Evolutionary conservation across 1,140 invertebrate genomes (phyloP).

Genomic region (Wasmannia auropunctata): DNA sequence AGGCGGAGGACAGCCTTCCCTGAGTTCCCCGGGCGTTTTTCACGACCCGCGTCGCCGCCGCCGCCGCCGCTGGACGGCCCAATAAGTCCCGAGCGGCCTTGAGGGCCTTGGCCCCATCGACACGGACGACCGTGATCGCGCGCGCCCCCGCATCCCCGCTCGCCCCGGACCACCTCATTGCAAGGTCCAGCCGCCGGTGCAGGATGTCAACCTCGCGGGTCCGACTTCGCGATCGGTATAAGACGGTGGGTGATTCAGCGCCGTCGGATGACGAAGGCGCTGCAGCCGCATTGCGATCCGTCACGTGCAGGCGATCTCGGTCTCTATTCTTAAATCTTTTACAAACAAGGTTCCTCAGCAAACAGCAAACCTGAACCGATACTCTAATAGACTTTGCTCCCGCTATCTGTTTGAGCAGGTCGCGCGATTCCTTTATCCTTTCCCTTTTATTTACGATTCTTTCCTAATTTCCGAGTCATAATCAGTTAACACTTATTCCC

Average conservation of each 20-base stretch:
- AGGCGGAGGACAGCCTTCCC: conserved; percentile 26
- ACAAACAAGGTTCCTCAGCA: too few relatives aligned
- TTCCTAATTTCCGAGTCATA: too few relatives aligned
- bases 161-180: conserved; percentile 29
- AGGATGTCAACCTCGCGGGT: conserved; percentile 62
- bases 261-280: conserved; percentile 32
- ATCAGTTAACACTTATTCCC: too few relatives aligned
- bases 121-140: conserved; percentile 75
- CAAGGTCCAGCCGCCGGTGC: conserved; percentile 64
- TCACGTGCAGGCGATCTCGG: too few relatives aligned
- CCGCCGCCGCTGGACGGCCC: conserved; percentile 21
- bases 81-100: conserved; percentile 67
- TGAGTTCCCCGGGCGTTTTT: conserved; percentile 25
- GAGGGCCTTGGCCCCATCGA: conserved; percentile 75
- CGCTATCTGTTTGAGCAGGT: too few relatives aligned
- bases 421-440: too few relatives aligned
- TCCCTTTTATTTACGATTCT: too few relatives aligned
- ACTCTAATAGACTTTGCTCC: too few relatives aligned
- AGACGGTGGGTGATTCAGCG: conserved; percentile 61
- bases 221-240: not conserved
- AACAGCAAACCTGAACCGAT: too few relatives aligned
- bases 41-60: conserved; percentile 48
- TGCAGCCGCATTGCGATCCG: not conserved
- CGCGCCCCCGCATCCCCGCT: too few relatives aligned
- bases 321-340: too few relatives aligned